Percentiles rank a stretch among this genome's conserved stretches.
Conservation (phyloP, 2,113 vertebrate genomes). For the Stomatorhinus ivindoensis region DNA sequence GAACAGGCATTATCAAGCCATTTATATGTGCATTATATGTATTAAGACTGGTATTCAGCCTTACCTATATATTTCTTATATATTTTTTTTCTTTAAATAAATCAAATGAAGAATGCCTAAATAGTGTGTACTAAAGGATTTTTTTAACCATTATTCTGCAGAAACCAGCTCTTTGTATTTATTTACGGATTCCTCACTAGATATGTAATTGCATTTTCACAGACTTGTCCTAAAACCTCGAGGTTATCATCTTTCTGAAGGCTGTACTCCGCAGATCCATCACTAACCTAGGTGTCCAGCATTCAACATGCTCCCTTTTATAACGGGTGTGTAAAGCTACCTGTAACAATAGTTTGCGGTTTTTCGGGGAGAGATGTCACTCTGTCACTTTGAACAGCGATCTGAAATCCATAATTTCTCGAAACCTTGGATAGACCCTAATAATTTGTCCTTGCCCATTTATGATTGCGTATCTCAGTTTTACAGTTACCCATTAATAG, state of each 20-base stretch:
- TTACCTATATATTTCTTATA: neutral
- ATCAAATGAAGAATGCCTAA: neutral
- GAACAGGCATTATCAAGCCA: neutral
- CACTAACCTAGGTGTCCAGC: neutral
- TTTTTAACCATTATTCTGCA: neutral
- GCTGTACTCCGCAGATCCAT: neutral
- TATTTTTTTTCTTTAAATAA: neutral
- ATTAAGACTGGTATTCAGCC: neutral
- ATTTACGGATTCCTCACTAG: neutral
- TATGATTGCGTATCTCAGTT: neutral
- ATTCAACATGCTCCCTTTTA: neutral
- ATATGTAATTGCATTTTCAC: neutral
- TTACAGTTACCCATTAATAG: neutral
- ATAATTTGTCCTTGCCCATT: neutral
- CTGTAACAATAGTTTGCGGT: neutral
- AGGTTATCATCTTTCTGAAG: neutral
- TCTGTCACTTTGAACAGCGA: neutral
- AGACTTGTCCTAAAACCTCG: neutral
- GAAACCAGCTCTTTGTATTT: neutral
- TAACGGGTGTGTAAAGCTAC: neutral
- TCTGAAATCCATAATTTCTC: neutral
- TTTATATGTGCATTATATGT: neutral
- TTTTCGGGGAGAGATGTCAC: neutral
- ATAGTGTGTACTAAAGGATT: neutral
- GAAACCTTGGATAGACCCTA: neutral